A percentile compares a stretch with the other conserved stretches of the same genome.
phyloP scores from a whole-genome alignment of 2,797 vertebrate genomes.

The Arnoldichthys spilopterus region DNA sequence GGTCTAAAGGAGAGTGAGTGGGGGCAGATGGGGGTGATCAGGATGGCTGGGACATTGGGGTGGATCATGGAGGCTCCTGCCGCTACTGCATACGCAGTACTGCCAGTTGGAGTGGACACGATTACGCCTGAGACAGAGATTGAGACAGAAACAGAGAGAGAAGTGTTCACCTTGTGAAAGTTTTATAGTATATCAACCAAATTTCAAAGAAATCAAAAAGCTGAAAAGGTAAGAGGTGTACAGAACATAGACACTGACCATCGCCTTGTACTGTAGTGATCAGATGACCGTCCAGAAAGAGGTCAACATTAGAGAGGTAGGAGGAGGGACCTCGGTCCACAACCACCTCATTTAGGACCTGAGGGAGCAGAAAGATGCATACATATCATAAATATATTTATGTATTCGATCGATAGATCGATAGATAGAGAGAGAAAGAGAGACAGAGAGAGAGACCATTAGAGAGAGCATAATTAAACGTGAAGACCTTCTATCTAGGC shows the following conservation, averaged over 20 bases:
- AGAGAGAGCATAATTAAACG: background rate
- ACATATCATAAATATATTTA: too few species aligned
- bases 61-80: conserved; percentile 87
- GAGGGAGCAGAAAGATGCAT: background rate
- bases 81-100: conserved; percentile 83
- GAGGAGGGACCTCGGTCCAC: conserved; percentile 84
- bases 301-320: conserved; percentile 84
- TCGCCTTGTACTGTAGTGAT: conserved; percentile 86
- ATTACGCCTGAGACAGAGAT: conserved; percentile 75
- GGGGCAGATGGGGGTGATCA: conserved; percentile 86
- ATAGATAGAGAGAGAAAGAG: background rate
- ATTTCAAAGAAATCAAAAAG: background rate
- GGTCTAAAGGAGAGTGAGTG: conserved; percentile 86
- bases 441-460: background rate
- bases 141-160: background rate
- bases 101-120: conserved; percentile 84
- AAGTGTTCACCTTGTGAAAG: too few species aligned
- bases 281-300: conserved; percentile 82
- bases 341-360: conserved; percentile 86
- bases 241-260: conserved; percentile 64
- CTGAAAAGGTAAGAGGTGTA: background rate
- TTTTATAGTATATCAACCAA: too few species aligned
- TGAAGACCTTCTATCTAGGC: background rate
- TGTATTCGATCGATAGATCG: background rate
- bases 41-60: conserved; percentile 84